Evolutionary conservation across 2,797 vertebrate species (phyloP).

Genomic region (Sebastiscus tertius): DNA sequence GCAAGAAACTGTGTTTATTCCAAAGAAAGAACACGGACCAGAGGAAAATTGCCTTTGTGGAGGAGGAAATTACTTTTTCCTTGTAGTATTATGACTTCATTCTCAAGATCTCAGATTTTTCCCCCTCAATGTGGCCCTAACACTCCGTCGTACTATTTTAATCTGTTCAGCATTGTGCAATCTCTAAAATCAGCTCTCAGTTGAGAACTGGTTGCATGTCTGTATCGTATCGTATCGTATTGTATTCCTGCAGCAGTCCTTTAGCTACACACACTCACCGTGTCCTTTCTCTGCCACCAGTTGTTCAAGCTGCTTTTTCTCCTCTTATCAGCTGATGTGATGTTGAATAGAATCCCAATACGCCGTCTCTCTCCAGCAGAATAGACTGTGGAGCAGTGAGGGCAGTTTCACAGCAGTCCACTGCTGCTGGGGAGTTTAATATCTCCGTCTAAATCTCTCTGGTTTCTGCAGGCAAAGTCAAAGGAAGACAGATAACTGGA

Average conservation of each 20-base stretch:
- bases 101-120: no score
- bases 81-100: no score
- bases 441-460: neutral
- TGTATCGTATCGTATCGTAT: no score
- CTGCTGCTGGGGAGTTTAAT: neutral
- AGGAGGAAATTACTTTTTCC: no score
- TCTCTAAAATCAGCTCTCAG: neutral
- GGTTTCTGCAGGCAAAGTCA: neutral
- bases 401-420: neutral
- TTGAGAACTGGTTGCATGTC: neutral
- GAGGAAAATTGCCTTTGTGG: no score
- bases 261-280: neutral
- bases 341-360: neutral
- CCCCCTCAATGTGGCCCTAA: no score
- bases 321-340: slow-evolving; percentile 5
- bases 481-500: neutral
- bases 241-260: neutral
- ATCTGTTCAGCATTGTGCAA: neutral
- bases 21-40: no score
- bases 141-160: neutral
- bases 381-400: neutral
- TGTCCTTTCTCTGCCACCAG: neutral
- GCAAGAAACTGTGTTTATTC: no score
- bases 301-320: neutral
- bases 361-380: neutral